Evolutionary conservation across 2,113 vertebrate species (phyloP), one percentile per base, ranked within the genome.

Genomic region (Ciconia boyciana): DNA sequence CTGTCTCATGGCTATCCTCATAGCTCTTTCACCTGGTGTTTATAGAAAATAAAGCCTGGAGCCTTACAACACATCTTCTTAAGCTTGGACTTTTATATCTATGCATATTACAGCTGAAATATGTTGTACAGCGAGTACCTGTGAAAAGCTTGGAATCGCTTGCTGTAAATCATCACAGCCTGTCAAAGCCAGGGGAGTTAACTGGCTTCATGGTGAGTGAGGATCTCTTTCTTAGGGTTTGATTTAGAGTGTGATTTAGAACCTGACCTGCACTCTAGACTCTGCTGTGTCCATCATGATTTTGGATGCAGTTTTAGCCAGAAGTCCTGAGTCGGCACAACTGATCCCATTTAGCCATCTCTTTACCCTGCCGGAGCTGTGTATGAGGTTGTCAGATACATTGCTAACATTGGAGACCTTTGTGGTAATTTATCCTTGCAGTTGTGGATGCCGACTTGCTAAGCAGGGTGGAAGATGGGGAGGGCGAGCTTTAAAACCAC

Each of bases 231-330:
- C 91, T 91, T 91, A 91, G 51, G 78, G 43, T 85, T 96, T 95
- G 93, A 96, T 94, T 97, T 96, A 89, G 71, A 70, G 75, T 0
- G 5, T 91, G 87, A 96, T 89, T 90, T 96, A 95, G 87, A 96
- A 22, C 34, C 74, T 81, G 78, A 62, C 84, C 94, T 89, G 54
- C 1, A 31, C 84, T 95, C 66, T 90, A 64, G 94, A 66, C 61
- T 95, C 71, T 52, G 32, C 81, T 77, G 74, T 77, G 89, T 95
- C 94, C 89, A 79, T 95, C 87, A 90, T 1, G 68, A 66, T 74
- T 90, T 91, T 88, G 91, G 91, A 93, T 83, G 71, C 51, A 46
- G 66, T 69, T 89, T 89, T 87, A 86, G 80, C 77, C 77, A 79
- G 57, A 91, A 96, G 82, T 94, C 87, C 68, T 83, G 96, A 93